Percentiles rank a stretch among this genome's conserved stretches.
Evolutionary conservation across 2,113 vertebrate species (phyloP).

Genomic region (Vimba vimba): DNA sequence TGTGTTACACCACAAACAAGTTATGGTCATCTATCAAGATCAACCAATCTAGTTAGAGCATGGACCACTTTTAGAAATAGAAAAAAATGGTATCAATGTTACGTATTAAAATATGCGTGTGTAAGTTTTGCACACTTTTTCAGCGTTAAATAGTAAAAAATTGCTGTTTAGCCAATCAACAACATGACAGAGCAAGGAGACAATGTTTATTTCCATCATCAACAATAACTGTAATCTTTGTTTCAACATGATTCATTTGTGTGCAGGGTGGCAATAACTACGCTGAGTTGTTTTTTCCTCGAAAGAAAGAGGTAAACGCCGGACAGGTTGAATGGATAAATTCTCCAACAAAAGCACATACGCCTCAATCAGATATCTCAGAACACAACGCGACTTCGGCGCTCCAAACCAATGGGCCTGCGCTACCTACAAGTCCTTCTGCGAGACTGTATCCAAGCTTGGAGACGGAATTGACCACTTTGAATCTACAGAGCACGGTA

Average conservation of each 20-base stretch:
- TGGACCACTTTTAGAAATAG: not conserved
- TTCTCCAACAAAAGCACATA: not conserved
- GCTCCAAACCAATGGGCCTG: not conserved
- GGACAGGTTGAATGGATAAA: not conserved
- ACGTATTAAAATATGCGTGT: not conserved
- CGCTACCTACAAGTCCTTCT: not conserved
- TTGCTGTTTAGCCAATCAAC: not conserved
- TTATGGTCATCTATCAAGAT: not conserved
- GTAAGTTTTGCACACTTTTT: not conserved
- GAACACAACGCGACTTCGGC: not conserved
- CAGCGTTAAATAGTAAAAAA: not conserved
- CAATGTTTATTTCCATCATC: not conserved
- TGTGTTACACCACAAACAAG: not conserved
- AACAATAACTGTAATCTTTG: not conserved
- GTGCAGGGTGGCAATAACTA: constrained; percentile 62
- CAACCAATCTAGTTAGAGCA: not conserved
- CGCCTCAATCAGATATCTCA: not conserved
- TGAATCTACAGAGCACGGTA: constrained; percentile 52
- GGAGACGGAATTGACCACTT: constrained; percentile 41
- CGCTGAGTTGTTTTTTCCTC: constrained; percentile 63
- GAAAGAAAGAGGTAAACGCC: constrained; percentile 4
- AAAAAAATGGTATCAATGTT: not conserved
- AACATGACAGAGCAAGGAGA: not conserved
- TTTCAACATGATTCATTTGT: not conserved
- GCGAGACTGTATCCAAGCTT: constrained; percentile 67